Conservation (phyloP, 2,113 vertebrate genomes). For the Hippoglossus stenolepis region DNA sequence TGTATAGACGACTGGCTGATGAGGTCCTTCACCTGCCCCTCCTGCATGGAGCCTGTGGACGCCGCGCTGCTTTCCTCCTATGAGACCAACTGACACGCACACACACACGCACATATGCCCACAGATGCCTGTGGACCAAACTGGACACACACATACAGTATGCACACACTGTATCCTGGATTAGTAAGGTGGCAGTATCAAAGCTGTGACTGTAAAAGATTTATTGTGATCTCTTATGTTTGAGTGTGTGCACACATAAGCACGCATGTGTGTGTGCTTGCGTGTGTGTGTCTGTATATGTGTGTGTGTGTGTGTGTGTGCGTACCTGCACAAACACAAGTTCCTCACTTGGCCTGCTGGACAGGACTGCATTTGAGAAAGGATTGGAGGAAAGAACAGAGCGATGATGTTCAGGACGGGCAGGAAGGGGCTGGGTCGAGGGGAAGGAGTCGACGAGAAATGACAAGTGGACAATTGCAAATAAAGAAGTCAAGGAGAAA, state of each 20-base stretch:
- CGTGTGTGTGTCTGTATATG: slow-evolving; percentile 17
- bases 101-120: background rate
- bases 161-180: slow-evolving; percentile 59
- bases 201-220: slow-evolving; percentile 31
- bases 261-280: background rate
- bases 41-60: slow-evolving; percentile 99
- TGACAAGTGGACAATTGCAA: background rate
- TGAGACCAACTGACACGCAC: slow-evolving; percentile 92
- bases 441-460: background rate
- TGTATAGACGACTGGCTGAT: slow-evolving; percentile 99
- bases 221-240: slow-evolving; percentile 17
- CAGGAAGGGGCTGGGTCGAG: slow-evolving; percentile 12
- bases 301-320: slow-evolving; percentile 2
- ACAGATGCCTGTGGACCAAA: slow-evolving; percentile 20
- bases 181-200: slow-evolving; percentile 56
- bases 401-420: slow-evolving; percentile 1
- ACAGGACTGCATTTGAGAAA: slow-evolving; percentile 72
- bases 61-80: slow-evolving; percentile 97
- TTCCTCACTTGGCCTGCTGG: slow-evolving; percentile 81
- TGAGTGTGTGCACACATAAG: background rate
- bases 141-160: slow-evolving; percentile 29
- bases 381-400: slow-evolving; percentile 31
- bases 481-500: background rate
- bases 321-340: slow-evolving; percentile 8
- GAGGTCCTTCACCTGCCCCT: slow-evolving; percentile 98